Base-by-base conservation (phyloP, 2,113 vertebrate species). In the Uria aalge region DNA sequence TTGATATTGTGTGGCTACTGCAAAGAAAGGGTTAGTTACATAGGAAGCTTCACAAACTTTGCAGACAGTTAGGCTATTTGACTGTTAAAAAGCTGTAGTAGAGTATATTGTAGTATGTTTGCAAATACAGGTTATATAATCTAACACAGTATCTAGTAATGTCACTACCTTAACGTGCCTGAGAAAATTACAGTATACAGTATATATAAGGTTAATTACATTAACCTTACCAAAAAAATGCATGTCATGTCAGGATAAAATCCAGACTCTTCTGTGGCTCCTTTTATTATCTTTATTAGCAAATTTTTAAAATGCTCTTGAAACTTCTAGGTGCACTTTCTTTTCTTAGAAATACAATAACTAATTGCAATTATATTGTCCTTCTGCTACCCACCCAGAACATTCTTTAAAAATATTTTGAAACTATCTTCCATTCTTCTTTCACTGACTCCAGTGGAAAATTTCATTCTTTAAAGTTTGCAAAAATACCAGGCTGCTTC, bases 361-460 rank as follows among this genome's bases (percentile, higher is more conserved):
- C 18, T 83, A 48, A 48, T 50, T 86, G 52, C 40, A 67, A 32
- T 86, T 86, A 15, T 20, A 36, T 45, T 85, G 66, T 74, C 71
- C 11, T 84, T 87, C 55, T 64, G 63, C 80, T 91, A 32, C 30
- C 40, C n/a, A 77, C 79, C 18, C 41, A 56, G 81, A 92, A 86
- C 63, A 71, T 77, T 92, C 88, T 93, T 97, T 10, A 32, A 47
- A 95, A 92, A 73, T 38, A 36, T 74, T 90, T 81, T 94, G 45
- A 72, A 85, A 52, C 63, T 17, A 4, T 82, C 43, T 88, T 59
- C 43, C 17, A 50, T 67, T 91, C 67, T 85, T 86, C 50, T 38
- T 71, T 32, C 10, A 32, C 77, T 96, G 87, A 95, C 69, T 88
- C 41, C 88, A 86, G 93, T 94, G 96, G 97, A 97, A 97, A 98